Conservation (phyloP, 2,113 vertebrate species). For the Labeo catla region DNA sequence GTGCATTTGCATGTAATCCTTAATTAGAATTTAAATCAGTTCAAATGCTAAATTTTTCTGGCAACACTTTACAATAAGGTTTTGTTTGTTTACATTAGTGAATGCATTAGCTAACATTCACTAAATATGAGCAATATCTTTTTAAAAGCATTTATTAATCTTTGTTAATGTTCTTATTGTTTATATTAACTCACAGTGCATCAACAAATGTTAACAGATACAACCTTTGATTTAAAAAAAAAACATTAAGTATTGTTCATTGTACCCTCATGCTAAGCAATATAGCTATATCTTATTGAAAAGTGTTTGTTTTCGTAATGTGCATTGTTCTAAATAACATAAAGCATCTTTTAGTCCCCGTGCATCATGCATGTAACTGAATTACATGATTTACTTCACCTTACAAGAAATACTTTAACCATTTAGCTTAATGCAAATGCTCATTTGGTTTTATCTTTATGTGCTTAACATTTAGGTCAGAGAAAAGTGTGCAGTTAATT, state of each 20-base stretch:
- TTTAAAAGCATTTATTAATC: neutral
- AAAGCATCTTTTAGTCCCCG: neutral
- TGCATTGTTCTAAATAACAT: neutral
- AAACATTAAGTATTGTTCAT: neutral
- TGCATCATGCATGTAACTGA: neutral
- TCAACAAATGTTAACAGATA: neutral
- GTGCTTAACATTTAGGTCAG: neutral
- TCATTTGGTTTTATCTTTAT: neutral
- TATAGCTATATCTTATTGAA: neutral
- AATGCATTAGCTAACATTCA: neutral
- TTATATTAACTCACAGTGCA: neutral
- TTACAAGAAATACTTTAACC: neutral
- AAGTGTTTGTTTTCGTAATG: neutral
- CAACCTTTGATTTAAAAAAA: neutral
- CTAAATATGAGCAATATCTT: neutral
- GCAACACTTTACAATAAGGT: neutral
- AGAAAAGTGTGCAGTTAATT: neutral
- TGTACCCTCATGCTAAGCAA: neutral
- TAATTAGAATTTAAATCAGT: neutral
- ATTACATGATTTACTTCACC: neutral
- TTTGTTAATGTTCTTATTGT: neutral
- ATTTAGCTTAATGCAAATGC: neutral
- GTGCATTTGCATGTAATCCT: neutral
- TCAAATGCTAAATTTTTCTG: too few species aligned
- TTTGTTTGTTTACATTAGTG: neutral